A percentile compares a stretch with the other conserved stretches of the same genome.
phyloP scores from a whole-genome alignment of 2,797 vertebrate species.

The Silurus lanzhouensis region DNA sequence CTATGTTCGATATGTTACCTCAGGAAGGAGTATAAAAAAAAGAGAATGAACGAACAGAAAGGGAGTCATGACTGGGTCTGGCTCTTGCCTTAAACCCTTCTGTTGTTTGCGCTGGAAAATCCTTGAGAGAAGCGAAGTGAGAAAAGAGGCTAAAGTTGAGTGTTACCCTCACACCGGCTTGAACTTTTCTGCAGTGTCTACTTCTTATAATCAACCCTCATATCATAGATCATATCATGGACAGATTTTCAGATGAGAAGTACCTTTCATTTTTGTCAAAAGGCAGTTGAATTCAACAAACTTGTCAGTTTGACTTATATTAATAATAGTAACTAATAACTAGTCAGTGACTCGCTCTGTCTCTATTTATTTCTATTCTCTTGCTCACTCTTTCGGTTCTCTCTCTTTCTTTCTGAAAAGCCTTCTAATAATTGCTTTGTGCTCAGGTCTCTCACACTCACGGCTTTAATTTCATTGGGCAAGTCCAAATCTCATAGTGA shows the following conservation, averaged over 20 bases:
- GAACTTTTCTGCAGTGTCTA: background rate
- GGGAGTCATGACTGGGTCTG: background rate
- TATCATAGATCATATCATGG: background rate
- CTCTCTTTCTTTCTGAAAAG: background rate
- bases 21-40: background rate
- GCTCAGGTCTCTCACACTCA: background rate
- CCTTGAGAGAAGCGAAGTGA: background rate
- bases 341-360: too few species aligned
- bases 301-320: too few species aligned
- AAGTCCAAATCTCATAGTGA: background rate
- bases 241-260: background rate
- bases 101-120: too few species aligned
- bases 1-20: background rate
- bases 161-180: background rate
- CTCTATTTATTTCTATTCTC: too few species aligned
- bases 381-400: background rate
- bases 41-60: background rate
- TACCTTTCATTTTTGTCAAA: background rate
- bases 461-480: background rate
- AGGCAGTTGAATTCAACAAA: too few species aligned
- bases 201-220: background rate
- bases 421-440: background rate
- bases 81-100: background rate
- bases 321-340: too few species aligned
- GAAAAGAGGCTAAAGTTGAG: background rate